Percentiles rank a stretch among this genome's conserved stretches.
Evolutionary conservation across 2,797 vertebrate species (phyloP).

Genomic region (Menidia menidia): DNA sequence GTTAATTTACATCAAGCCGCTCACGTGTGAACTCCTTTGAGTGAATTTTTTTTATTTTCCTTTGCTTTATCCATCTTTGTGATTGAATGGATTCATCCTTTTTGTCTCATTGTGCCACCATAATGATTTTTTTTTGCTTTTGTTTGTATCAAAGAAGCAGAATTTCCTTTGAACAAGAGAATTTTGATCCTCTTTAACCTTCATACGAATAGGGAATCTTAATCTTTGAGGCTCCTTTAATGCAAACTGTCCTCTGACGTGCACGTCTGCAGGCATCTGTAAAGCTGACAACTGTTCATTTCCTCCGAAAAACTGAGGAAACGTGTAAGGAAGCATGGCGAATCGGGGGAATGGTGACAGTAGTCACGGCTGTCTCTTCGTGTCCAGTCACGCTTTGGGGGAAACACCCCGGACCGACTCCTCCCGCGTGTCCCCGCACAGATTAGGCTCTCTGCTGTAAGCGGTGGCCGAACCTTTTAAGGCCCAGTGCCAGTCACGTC

Average conservation of each 20-base stretch:
- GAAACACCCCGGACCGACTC: slow-evolving; percentile 33
- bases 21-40: not conserved
- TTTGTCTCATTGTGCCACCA: not conserved
- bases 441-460: slow-evolving; percentile 48
- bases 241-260: slow-evolving; percentile 25
- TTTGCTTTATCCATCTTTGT: not conserved
- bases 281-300: slow-evolving; percentile 35
- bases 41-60: not conserved
- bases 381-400: slow-evolving; percentile 29
- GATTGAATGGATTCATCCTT: not conserved
- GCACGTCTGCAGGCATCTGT: slow-evolving; percentile 6
- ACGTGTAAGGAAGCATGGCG: slow-evolving; percentile 24
- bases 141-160: not conserved
- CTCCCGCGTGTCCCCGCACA: slow-evolving; percentile 37
- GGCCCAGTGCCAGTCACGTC: slow-evolving; percentile 19
- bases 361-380: slow-evolving; percentile 58
- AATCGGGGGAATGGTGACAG: slow-evolving; percentile 57
- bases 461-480: slow-evolving; percentile 20
- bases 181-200: slow-evolving; percentile 9
- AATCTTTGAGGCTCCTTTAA: slow-evolving; percentile 19
- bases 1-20: not conserved
- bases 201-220: slow-evolving; percentile 24
- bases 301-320: slow-evolving; percentile 32
- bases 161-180: slow-evolving; percentile 1
- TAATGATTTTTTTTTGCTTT: not conserved